Conservation (phyloP, 2,113 vertebrate genomes). For the Brevimyrus niger region DNA sequence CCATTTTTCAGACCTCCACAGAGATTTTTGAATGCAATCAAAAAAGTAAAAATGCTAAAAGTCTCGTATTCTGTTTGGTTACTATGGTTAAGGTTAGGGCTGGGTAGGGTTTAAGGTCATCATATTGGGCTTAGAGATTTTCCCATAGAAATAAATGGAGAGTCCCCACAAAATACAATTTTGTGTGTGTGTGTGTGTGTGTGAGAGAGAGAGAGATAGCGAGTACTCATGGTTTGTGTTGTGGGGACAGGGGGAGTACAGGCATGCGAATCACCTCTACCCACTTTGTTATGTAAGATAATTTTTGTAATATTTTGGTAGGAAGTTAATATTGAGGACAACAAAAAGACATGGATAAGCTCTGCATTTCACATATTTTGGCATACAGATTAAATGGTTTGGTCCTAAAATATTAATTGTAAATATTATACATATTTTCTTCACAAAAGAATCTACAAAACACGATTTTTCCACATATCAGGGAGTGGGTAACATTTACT, state of each 20-base stretch:
- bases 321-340: neutral
- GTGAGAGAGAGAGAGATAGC: neutral
- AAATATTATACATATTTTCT: neutral
- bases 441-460: neutral
- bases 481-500: constrained; percentile 40
- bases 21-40: too few relatives aligned
- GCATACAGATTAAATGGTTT: neutral
- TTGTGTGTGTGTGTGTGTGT: neutral
- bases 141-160: too few relatives aligned
- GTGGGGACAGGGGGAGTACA: neutral
- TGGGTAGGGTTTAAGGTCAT: too few relatives aligned
- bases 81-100: too few relatives aligned
- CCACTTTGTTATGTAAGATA: neutral
- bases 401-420: neutral
- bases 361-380: neutral
- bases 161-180: too few relatives aligned
- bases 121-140: too few relatives aligned
- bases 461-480: constrained; percentile 48
- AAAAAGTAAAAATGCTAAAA: too few relatives aligned
- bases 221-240: neutral
- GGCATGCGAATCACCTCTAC: neutral
- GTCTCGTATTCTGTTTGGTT: too few relatives aligned
- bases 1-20: too few relatives aligned
- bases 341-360: neutral
- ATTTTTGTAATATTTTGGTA: neutral